Conservation (phyloP, 2,797 vertebrate species). For the Semaprochilodus insignis region DNA sequence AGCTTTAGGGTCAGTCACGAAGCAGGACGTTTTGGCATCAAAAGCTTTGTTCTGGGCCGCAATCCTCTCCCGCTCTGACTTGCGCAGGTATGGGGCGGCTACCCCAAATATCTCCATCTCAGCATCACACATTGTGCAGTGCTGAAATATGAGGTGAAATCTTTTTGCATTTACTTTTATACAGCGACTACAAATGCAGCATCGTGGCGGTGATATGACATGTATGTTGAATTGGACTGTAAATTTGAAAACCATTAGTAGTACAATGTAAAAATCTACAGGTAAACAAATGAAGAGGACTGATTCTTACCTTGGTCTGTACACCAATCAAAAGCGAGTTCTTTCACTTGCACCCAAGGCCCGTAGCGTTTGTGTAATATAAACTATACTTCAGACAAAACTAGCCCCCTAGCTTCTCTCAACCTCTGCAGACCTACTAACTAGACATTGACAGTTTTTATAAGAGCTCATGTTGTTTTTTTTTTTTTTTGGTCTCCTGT, state of each 20-base stretch:
- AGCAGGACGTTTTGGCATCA: conserved; percentile 85
- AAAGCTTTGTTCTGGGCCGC: conserved; percentile 84
- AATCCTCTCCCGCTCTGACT: conserved; percentile 82
- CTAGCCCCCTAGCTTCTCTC: background rate
- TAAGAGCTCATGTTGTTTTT: conserved; percentile 40
- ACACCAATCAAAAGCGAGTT: background rate
- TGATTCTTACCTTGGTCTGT: background rate
- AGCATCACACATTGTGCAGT: conserved; percentile 47
- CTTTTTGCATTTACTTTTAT: background rate
- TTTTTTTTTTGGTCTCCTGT: conserved; percentile 2
- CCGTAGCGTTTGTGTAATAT: background rate
- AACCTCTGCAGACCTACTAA: conserved; percentile 29
- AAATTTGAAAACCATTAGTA: background rate
- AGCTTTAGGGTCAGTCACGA: conserved; percentile 78
- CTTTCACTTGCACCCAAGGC: background rate
- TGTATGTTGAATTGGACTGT: background rate
- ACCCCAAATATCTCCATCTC: conserved; percentile 82
- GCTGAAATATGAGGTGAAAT: background rate
- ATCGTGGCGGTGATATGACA: background rate
- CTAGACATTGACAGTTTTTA: conserved; percentile 64
- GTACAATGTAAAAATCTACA: background rate
- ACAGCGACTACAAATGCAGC: background rate
- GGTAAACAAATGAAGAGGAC: background rate
- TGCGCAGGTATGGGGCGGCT: conserved; percentile 82
- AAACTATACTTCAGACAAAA: background rate